phyloP scores from a whole-genome alignment of 2,113 vertebrate genomes.

The Solenodon paradoxus region DNA sequence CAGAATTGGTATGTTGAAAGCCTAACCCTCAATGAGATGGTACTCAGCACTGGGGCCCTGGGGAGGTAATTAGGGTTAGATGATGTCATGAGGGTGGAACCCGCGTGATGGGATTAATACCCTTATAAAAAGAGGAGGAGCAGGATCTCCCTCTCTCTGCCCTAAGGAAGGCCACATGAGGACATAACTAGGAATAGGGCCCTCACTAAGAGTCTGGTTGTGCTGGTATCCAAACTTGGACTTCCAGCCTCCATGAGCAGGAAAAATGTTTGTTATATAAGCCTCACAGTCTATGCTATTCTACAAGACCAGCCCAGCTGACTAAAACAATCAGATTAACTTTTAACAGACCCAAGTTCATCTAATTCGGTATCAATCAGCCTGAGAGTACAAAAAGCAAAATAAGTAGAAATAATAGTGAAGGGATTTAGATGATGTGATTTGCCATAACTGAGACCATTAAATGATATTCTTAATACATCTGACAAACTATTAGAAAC shows the following conservation, averaged over 20 bases:
- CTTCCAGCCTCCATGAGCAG: background rate
- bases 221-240: no score
- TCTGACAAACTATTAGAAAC: background rate
- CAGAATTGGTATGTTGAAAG: no score
- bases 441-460: background rate
- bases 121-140: background rate
- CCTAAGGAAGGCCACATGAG: background rate
- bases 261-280: background rate
- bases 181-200: background rate
- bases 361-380: background rate
- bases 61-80: background rate
- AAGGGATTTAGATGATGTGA: background rate
- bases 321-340: background rate
- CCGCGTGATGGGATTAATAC: no score
- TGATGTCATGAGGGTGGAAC: background rate
- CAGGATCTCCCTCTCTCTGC: background rate
- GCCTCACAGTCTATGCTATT: background rate
- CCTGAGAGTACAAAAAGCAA: background rate
- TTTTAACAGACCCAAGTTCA: background rate
- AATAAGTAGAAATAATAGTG: background rate
- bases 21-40: background rate
- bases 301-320: background rate
- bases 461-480: background rate
- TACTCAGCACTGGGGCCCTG: background rate
- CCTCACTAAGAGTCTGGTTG: background rate